These are phyloP conservation scores for Scaptomyza polygonia DNA, from an alignment of 2,888 invertebrate genomes.

Conservation along the genomic window DNA sequence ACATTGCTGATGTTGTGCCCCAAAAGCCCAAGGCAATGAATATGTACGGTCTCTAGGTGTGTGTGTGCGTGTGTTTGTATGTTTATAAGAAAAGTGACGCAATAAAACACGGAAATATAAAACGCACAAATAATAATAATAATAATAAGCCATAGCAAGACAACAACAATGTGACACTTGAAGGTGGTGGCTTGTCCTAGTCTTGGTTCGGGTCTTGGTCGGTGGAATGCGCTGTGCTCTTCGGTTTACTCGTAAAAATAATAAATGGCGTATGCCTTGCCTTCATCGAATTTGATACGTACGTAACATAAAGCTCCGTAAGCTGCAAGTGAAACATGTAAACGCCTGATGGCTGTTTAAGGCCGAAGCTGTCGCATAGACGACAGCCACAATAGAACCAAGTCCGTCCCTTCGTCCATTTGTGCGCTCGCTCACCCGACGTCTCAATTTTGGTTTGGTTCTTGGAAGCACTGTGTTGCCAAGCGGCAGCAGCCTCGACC, in stretches of 20 bases:
- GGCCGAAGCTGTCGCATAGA: conserved; percentile 35
- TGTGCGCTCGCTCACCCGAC: background rate
- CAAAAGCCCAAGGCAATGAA: conserved; percentile 54
- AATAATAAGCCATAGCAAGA: conserved; percentile 68
- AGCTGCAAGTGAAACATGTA: conserved; percentile 59
- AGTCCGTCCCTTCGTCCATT: background rate
- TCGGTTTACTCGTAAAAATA: conserved; percentile 68
- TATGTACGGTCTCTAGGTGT: conserved; percentile 30
- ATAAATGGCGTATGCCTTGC: conserved; percentile 68
- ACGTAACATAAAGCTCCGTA: conserved; percentile 55
- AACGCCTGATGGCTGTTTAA: conserved; percentile 48
- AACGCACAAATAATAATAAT: conserved; percentile 77
- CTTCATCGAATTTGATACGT: conserved; percentile 71
- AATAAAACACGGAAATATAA: conserved; percentile 78
- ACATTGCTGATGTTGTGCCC: conserved; percentile 60
- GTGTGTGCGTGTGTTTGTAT: conserved; percentile 20
- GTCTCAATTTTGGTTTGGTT: background rate
- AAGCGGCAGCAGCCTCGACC: conserved; percentile 26
- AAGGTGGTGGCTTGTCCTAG: conserved; percentile 30
- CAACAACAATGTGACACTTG: conserved; percentile 49
- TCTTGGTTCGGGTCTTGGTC: conserved; percentile 18
- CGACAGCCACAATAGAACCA: conserved; percentile 31
- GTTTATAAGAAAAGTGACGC: conserved; percentile 60
- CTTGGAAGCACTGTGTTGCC: conserved; percentile 33
- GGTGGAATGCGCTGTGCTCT: conserved; percentile 32